Conservation (phyloP, 2,797 vertebrate species). For the Bradypodion ventrale region DNA sequence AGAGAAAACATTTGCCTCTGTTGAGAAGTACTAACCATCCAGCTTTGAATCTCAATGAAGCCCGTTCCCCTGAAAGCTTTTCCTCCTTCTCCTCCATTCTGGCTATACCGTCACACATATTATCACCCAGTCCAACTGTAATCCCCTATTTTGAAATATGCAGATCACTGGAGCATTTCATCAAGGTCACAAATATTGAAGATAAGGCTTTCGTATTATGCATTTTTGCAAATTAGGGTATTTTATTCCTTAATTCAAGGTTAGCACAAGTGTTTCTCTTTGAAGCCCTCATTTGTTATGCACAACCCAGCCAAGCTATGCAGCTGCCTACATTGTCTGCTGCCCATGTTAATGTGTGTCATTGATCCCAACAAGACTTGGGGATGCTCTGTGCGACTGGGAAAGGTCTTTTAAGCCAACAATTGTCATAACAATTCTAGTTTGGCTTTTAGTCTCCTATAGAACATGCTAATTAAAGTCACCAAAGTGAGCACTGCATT, state of each 20-base stretch:
- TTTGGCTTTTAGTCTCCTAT: background rate
- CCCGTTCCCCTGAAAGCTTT: slow-evolving; percentile 20
- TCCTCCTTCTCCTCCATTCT: slow-evolving; percentile 27
- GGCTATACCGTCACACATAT: slow-evolving; percentile 50
- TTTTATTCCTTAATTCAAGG: slow-evolving; percentile 55
- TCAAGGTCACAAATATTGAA: slow-evolving; percentile 37
- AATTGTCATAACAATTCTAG: background rate
- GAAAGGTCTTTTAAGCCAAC: slow-evolving; percentile 19
- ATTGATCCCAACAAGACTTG: slow-evolving; percentile 6
- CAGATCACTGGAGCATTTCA: slow-evolving; percentile 38
- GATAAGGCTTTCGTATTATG: slow-evolving; percentile 54
- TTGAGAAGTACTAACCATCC: background rate
- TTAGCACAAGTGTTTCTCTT: slow-evolving; percentile 55
- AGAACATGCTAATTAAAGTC: background rate
- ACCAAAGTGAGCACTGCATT: background rate
- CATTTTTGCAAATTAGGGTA: slow-evolving; percentile 39
- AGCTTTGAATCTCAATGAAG: slow-evolving; percentile 8
- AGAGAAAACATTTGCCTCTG: background rate
- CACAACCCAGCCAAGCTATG: slow-evolving; percentile 5
- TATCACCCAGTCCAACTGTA: slow-evolving; percentile 31
- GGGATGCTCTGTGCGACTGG: rapidly evolving
- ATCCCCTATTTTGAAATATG: slow-evolving; percentile 36
- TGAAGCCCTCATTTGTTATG: slow-evolving; percentile 44
- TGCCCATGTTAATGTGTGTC: slow-evolving; percentile 41
- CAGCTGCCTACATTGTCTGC: slow-evolving; percentile 14